Evolutionary conservation across 2,888 invertebrate genomes (phyloP), one percentile per base, ranked within the genome.

Genomic region (Selenia dentaria): DNA sequence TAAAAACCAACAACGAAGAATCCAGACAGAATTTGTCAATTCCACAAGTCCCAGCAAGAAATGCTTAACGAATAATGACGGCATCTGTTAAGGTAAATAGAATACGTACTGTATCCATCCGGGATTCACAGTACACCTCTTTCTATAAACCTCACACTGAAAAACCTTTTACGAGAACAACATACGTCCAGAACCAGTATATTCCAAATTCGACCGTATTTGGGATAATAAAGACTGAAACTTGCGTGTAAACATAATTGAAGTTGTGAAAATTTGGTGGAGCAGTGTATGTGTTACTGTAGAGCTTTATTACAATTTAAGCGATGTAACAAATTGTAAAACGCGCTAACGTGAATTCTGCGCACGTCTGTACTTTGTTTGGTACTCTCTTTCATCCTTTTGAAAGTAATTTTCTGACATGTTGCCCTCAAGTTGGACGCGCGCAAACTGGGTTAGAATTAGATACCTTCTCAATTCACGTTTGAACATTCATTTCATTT

Each of bases 281-380:
- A 43, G 40, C 53, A 64, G 67, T 62, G 72, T 76, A 79, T 81
- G 77, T 79, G 81, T 84, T 83, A 79, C 83, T 75, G 67, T 62
- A 75, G 72, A 83, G 79, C 79, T 86, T 85, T 84, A 86, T 85
- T 85, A 86, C 84, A 86, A 86, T 87, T 84, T 85, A 86, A 85
- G 83, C 77, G 78, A 79, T 83, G 82, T 83, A 80, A 87, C 85
- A 85, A 87, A 87, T 87, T 85, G 84, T 87, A 81, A 85, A 83
- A 83, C 79, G 79, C 72, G 79, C 75, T 70, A 76, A 81, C 75
- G 74, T 59, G 78, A 74, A 87, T 85, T 87, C 85, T 62, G 70
- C 65, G 72, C 85, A 84, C 84, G 85, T 83, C 66, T 68, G 67
- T 78, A 77, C 74, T 82, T 76, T 79, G 79, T 83, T 81, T 76